Evolutionary conservation across 2,888 invertebrate genomes (phyloP).

Genomic region (Cylindroiulus punctatus): DNA sequence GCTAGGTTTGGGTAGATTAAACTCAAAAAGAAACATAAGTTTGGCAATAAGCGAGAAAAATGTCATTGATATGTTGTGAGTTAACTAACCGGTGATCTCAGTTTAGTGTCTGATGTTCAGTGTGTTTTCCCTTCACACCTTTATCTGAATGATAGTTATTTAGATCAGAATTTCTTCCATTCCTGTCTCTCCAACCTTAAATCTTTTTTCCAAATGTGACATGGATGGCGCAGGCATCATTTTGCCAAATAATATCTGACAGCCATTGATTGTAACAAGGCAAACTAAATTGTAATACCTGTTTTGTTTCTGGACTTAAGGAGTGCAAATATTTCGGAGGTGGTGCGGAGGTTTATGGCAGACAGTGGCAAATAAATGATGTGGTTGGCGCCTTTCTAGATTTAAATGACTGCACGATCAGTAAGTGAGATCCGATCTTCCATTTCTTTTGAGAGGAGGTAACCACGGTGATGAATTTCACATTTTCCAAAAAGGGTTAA

Average conservation of each 20-base stretch:
- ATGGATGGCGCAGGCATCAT: neutral
- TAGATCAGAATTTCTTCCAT: neutral
- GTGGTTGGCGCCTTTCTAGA: slow-evolving; percentile 99
- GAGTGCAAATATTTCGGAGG: slow-evolving; percentile 98
- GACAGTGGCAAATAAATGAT: slow-evolving; percentile 98
- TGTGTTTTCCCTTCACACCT: neutral
- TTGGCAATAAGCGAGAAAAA: no score
- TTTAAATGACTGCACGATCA: slow-evolving; percentile 98
- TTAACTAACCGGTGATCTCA: neutral
- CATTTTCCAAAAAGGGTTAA: no score
- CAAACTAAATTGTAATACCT: neutral
- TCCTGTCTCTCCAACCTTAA: neutral
- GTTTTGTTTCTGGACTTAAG: slow-evolving; percentile 70
- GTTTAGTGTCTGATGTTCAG: neutral
- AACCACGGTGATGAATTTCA: neutral
- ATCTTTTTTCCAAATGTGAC: neutral
- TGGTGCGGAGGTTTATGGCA: slow-evolving; percentile 95
- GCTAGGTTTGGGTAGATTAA: no score
- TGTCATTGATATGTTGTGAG: neutral
- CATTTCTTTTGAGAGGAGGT: neutral
- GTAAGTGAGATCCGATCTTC: slow-evolving; percentile 74
- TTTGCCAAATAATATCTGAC: neutral
- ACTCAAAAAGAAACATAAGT: no score
- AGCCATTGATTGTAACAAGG: neutral
- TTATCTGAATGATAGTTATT: neutral